These are phyloP conservation scores for Atopsyche davidsoni DNA, from an alignment of 1,140 invertebrate genomes.

Conservation along the genomic window DNA sequence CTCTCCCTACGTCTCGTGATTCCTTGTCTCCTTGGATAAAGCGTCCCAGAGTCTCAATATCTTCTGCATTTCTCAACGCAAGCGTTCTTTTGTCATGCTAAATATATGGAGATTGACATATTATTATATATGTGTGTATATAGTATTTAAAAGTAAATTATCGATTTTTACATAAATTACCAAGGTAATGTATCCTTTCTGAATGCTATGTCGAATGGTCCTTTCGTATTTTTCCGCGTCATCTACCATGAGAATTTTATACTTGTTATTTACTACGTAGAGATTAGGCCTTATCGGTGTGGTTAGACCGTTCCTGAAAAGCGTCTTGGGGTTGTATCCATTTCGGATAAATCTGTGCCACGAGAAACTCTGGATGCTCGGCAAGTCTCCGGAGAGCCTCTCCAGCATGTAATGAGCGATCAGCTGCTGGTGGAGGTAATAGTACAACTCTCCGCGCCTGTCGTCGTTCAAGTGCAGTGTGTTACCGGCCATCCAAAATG, in stretches of 20 bases:
- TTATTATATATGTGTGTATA: neutral
- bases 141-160: no score
- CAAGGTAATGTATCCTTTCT: conserved; percentile 53
- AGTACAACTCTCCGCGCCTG: conserved; percentile 49
- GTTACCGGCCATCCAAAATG: conserved; percentile 56
- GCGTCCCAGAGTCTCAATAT: conserved; percentile 50
- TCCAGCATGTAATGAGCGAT: conserved; percentile 54
- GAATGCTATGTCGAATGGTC: conserved; percentile 59
- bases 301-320: conserved; percentile 51
- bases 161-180: no score
- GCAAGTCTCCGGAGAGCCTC: conserved; percentile 50
- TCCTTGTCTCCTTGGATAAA: conserved; percentile 50
- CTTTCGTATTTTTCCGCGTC: conserved; percentile 49
- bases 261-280: conserved; percentile 39
- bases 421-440: conserved; percentile 48
- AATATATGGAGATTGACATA: no score
- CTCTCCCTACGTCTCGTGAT: conserved; percentile 41
- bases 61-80: conserved; percentile 48
- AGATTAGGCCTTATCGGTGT: conserved; percentile 49
- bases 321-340: conserved; percentile 54
- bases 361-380: conserved; percentile 46
- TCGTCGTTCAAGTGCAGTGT: conserved; percentile 40
- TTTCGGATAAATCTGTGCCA: conserved; percentile 46
- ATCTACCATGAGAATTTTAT: conserved; percentile 45
- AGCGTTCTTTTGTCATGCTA: conserved; percentile 45